Evolutionary conservation across 37 sponge, comb jelly and placozoan species (phyloP).

Genomic region (Spongilla lacustris): DNA sequence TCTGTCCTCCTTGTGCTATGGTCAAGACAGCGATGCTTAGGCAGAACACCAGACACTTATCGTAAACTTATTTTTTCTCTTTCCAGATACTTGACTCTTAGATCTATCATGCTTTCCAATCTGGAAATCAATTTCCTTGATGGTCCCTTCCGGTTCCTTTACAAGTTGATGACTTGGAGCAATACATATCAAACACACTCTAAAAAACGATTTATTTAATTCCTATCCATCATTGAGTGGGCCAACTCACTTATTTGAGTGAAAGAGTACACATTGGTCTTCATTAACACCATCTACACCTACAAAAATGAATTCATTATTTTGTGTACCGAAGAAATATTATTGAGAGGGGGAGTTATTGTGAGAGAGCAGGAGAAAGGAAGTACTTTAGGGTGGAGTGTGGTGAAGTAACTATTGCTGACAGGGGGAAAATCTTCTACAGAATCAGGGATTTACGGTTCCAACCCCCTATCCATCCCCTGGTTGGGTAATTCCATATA

Average conservation of each 20-base stretch:
- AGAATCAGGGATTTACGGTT: no score
- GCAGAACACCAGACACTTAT: background rate
- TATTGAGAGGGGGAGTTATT: no score
- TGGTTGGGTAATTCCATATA: no score
- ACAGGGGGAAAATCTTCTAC: no score
- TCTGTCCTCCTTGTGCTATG: slow-evolving; percentile 62
- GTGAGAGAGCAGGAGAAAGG: no score
- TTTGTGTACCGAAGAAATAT: no score
- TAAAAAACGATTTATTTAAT: background rate
- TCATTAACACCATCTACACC: background rate
- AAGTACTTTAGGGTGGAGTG: no score
- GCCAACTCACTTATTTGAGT: slow-evolving; percentile 21
- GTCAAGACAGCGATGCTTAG: background rate
- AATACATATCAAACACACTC: slow-evolving; percentile 63
- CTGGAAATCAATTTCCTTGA: slow-evolving; percentile 41
- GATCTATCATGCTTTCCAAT: slow-evolving; percentile 29
- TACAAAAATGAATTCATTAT: background rate
- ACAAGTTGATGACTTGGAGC: slow-evolving; percentile 53
- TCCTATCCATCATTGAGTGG: background rate
- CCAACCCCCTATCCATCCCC: no score
- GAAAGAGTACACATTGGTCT: slow-evolving; percentile 28
- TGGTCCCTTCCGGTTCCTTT: slow-evolving; percentile 15
- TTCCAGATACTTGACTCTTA: slow-evolving; percentile 54
- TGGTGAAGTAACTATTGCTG: no score
- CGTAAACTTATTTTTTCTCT: slow-evolving; percentile 75